Base-by-base conservation (phyloP, 1,140 invertebrate genomes). In the Drosophila sp. region DNA sequence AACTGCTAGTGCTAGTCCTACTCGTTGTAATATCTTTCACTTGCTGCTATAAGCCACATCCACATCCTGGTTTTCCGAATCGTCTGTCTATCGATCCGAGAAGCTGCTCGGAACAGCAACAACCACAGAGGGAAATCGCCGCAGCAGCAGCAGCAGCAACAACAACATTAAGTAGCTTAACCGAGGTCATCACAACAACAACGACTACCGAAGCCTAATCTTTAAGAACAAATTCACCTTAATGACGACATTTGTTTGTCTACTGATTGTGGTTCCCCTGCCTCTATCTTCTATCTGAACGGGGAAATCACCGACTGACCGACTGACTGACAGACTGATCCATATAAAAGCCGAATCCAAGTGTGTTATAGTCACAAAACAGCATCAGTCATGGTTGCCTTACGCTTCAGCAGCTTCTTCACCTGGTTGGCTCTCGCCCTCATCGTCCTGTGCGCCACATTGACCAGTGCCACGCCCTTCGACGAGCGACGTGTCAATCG, bases 51-150 rank as follows among this genome's bases (percentile, higher is more conserved):
- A 4, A 38, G 43, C 62, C 46, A 6, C 67, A 82, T 45, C 48
- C 6, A 3, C 82, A 45, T 54, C 78, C 82, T 70, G 82, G 82
- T 14, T 86, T 86, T 8, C 72, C 66, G 5, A 34, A 87, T 41
- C 63, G 82, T 2, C 48, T 82, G 6, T 38, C 64, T n/a, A 72
- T 86, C 16, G 80, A 86, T 62, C 63, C 71, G 0, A n/a, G 71
- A 8, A 48, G n/a, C 11, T 82, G 74, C 34, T 7, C 63, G 34
- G 21, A 67, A 11, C 57, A 67, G 14, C 64, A 56, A 16, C 64
- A 59, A 50, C 27, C 27, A 29, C 27, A 29, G 4, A 0, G 6
- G 9, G 14, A 53, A 43, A 46, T 51, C 16, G 46, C 43, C 29
- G 41, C 36, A 45, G 25, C 43, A 34, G 41, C 36, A 45, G 25